These are phyloP conservation scores for Spisula solida DNA, from an alignment of 2,888 invertebrate genomes.

Conservation along the genomic window DNA sequence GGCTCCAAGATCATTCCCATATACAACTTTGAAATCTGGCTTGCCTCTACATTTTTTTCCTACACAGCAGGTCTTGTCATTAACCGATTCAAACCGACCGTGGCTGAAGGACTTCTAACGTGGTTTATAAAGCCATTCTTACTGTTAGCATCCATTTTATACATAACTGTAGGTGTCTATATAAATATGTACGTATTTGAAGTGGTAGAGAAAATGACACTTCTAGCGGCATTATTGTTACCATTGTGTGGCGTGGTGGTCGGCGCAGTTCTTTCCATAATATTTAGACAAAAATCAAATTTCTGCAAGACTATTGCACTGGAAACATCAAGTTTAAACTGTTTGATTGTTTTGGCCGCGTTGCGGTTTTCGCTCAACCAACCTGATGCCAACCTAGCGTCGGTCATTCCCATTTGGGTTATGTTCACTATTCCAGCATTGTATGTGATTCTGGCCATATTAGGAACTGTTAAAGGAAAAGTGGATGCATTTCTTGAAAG, in stretches of 20 bases:
- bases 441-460: constrained; percentile 80
- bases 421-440: constrained; percentile 85
- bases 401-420: constrained; percentile 86
- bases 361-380: constrained; percentile 84
- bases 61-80: constrained; percentile 84
- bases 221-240: constrained; percentile 80
- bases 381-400: constrained; percentile 84
- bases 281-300: constrained; percentile 81
- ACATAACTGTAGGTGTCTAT: constrained; percentile 87
- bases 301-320: constrained; percentile 84
- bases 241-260: constrained; percentile 81
- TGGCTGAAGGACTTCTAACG: constrained; percentile 84
- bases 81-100: constrained; percentile 80
- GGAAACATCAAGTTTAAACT: constrained; percentile 85
- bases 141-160: constrained; percentile 85
- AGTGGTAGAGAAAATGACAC: constrained; percentile 78
- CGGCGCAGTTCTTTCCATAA: constrained; percentile 79
- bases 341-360: constrained; percentile 84
- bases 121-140: constrained; percentile 87
- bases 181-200: constrained; percentile 87
- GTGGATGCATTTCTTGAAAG: constrained; percentile 78
- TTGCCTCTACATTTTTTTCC: constrained; percentile 83
- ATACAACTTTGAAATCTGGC: constrained; percentile 84
- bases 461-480: constrained; percentile 74
- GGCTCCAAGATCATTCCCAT: constrained; percentile 81